A percentile compares a stretch with the other conserved stretches of the same genome.
These are phyloP conservation scores for Nephrotoma guestfalica DNA, from an alignment of 2,888 invertebrate species.

Conservation along the genomic window DNA sequence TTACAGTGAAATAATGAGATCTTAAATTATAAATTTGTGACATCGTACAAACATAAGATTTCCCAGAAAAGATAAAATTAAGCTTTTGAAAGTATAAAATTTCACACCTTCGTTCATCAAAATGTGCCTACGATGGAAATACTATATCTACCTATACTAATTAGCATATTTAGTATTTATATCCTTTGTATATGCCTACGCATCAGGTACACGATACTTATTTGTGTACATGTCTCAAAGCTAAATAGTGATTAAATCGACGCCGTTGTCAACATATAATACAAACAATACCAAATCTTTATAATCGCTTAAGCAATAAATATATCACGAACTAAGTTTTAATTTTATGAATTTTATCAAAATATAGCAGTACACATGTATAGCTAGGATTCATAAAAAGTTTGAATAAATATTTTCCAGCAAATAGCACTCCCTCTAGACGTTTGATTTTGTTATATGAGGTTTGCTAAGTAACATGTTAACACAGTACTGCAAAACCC, in stretches of 20 bases:
- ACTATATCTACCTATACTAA: neutral
- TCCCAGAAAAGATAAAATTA: neutral
- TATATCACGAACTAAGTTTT: neutral
- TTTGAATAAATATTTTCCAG: no score
- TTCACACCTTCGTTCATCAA: neutral
- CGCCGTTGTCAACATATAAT: neutral
- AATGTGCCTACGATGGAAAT: neutral
- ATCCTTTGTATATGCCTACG: neutral
- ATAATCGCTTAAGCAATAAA: neutral
- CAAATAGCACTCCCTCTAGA: no score
- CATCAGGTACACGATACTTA: neutral
- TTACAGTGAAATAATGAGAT: neutral
- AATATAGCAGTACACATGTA: neutral
- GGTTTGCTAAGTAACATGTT: no score
- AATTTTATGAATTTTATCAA: neutral
- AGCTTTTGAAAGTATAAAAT: neutral
- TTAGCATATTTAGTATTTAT: neutral
- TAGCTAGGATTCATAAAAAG: no score
- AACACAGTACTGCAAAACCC: no score
- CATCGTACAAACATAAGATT: neutral
- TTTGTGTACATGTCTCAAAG: neutral
- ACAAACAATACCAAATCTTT: neutral
- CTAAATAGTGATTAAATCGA: neutral
- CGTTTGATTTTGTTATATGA: no score
- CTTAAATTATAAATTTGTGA: neutral